Base-by-base conservation (phyloP, 1,140 invertebrate genomes). In the Zaprionus ghesquierei region DNA sequence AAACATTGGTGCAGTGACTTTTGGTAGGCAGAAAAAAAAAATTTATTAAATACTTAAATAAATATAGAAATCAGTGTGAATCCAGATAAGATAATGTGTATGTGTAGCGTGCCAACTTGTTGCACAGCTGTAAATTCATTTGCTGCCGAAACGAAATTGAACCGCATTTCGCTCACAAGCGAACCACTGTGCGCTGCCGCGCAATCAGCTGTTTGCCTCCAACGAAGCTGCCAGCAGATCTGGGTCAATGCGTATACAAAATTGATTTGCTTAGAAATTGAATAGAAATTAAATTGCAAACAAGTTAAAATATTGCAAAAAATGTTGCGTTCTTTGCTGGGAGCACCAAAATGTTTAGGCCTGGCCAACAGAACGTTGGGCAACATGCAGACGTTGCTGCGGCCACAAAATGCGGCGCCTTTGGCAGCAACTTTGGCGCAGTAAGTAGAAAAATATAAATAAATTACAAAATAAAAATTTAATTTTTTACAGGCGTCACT, bases 281-380 rank as follows among this genome's bases (percentile, higher is more conserved):
- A 6, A 20, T 18, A 10, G 4, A 12, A 20, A 18, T 41, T 41
- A 8, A 18, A 44, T 44, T 20, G 5, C 18, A n/a, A 25, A 8
- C 0, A 51, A 51, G 13, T 18, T 38, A 18, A 41, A 62, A 38
- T n/a, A 25, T 51, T 5, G 12, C 12, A 6, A 22, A 61, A 65
- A 53, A 87, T 87, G 84, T 51, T 87, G 29, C 82, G 79, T 23
- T 63, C 79, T 6, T 55, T 87, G 13, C 15, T 54, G 12, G 50
- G 55, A 46, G 60, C 77, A 46, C 54, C 50, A 58, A 89, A 77
- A 35, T 77, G 63, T 27, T 70, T 74, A 23, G 5, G 35, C 13
- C 31, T 74, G 10, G 9, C 66, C 10, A 72, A 29, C 25, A 50
- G 54, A 20, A 18, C 25, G 15, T 25, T 44, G 31, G 27, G 9